These are phyloP conservation scores for Chrysopa pallens DNA, from an alignment of 1,140 invertebrate genomes.

Conservation along the genomic window DNA sequence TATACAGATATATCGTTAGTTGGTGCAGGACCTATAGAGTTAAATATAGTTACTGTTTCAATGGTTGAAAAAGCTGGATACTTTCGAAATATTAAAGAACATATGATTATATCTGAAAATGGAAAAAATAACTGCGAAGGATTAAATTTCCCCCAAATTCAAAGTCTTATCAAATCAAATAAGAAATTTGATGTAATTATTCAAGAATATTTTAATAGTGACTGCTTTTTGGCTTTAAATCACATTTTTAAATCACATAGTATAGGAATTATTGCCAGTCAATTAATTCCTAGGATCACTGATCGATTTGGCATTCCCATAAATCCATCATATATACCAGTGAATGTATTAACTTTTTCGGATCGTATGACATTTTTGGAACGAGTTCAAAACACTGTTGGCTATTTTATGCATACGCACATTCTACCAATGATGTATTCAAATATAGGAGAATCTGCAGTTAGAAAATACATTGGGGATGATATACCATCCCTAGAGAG, in stretches of 20 bases:
- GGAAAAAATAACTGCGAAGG: conserved; percentile 25
- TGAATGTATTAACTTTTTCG: conserved; percentile 29
- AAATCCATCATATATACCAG: conserved; percentile 35
- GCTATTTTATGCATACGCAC: neutral
- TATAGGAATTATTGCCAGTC: conserved; percentile 24
- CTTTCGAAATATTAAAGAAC: too few relatives aligned
- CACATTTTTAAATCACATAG: conserved; percentile 40
- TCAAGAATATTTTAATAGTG: conserved; percentile 46
- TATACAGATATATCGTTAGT: conserved; percentile 35
- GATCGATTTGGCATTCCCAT: conserved; percentile 32
- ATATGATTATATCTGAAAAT: too few relatives aligned
- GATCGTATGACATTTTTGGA: conserved; percentile 30
- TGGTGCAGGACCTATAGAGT: conserved; percentile 16
- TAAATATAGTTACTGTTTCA: conserved; percentile 5
- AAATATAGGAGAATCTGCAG: neutral
- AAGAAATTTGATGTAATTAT: conserved; percentile 44
- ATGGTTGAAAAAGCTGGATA: neutral
- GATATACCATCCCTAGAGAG: conserved; percentile 6
- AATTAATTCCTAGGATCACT: conserved; percentile 37
- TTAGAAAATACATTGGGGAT: neutral
- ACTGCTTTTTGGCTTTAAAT: conserved; percentile 43
- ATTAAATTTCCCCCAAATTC: conserved; percentile 26
- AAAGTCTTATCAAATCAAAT: conserved; percentile 25
- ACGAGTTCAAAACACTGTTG: conserved; percentile 22
- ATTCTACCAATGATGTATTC: too few relatives aligned